These are phyloP conservation scores for Chelidonichthys spinosus DNA, from an alignment of 2,797 vertebrate genomes.

Conservation along the genomic window DNA sequence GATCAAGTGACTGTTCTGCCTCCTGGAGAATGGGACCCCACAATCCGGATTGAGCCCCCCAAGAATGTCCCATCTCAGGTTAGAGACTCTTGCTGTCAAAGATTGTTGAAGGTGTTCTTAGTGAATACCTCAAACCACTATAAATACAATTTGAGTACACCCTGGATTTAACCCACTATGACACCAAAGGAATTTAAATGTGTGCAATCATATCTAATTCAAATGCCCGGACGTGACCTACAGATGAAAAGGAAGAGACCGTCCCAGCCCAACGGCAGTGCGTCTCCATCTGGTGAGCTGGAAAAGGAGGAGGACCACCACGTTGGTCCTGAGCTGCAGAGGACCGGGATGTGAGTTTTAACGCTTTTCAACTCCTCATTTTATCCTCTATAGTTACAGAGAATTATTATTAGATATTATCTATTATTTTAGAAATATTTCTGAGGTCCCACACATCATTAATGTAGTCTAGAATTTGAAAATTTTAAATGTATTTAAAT, in stretches of 20 bases:
- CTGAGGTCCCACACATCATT: neutral
- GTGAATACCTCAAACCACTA: neutral
- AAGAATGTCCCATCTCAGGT: conserved; percentile 98
- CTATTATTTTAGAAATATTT: neutral
- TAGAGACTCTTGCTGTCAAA: conserved; percentile 28
- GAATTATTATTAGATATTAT: neutral
- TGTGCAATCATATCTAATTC: neutral
- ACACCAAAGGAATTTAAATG: neutral
- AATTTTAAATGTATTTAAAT: neutral
- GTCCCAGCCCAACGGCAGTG: conserved; percentile 88
- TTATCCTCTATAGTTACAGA: neutral
- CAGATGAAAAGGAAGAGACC: conserved; percentile 94
- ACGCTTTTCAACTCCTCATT: neutral
- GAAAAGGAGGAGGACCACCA: conserved; percentile 88
- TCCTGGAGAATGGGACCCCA: conserved; percentile 97
- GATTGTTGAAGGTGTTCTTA: neutral
- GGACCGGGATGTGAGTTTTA: conserved; percentile 90
- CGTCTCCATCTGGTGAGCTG: conserved; percentile 82
- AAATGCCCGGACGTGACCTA: conserved; percentile 26
- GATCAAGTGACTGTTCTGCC: conserved; percentile 97
- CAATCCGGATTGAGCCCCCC: conserved; percentile 95
- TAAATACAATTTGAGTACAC: conserved; percentile 33
- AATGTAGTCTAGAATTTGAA: neutral
- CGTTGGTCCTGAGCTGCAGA: conserved; percentile 91
- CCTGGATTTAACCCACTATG: conserved; percentile 31